Conservation (phyloP, 2,797 vertebrate species). For the Erpetoichthys calabaricus region DNA sequence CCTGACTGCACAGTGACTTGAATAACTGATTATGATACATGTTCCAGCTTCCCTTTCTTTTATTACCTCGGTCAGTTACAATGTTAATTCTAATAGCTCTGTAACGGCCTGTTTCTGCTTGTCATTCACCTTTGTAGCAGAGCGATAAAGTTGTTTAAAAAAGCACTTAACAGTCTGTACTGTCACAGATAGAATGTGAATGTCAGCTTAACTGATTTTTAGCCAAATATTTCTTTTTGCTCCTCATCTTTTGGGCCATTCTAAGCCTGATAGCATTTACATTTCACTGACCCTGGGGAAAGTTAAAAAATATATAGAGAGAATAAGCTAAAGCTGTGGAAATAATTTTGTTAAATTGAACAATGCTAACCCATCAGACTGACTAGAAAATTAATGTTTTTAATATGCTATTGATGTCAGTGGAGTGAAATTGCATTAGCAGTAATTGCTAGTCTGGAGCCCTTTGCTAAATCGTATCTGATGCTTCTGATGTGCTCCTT, state of each 20-base stretch:
- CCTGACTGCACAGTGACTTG: not conserved
- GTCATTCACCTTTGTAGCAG: not conserved
- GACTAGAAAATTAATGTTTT: slow-evolving; percentile 2
- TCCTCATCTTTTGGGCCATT: too few species aligned
- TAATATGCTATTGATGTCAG: slow-evolving; percentile 2
- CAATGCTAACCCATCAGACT: not conserved
- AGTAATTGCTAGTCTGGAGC: slow-evolving; percentile 2
- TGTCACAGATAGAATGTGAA: not conserved
- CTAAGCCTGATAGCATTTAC: too few species aligned
- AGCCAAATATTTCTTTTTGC: too few species aligned
- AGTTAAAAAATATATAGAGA: too few species aligned
- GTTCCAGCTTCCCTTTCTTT: not conserved
- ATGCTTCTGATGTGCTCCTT: too few species aligned
- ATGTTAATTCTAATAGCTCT: slow-evolving; percentile 3
- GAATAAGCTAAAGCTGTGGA: too few species aligned
- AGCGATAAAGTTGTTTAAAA: not conserved
- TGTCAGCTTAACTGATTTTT: too few species aligned
- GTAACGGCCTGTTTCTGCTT: not conserved
- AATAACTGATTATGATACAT: not conserved
- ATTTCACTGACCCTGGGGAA: too few species aligned
- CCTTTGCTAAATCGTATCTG: not conserved
- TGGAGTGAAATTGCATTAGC: not conserved
- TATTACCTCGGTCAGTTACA: too few species aligned
- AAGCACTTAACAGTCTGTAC: not conserved
- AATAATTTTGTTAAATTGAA: not conserved